Evolutionary conservation across 2,113 vertebrate species (phyloP).

Genomic region (Syngnathus floridae): DNA sequence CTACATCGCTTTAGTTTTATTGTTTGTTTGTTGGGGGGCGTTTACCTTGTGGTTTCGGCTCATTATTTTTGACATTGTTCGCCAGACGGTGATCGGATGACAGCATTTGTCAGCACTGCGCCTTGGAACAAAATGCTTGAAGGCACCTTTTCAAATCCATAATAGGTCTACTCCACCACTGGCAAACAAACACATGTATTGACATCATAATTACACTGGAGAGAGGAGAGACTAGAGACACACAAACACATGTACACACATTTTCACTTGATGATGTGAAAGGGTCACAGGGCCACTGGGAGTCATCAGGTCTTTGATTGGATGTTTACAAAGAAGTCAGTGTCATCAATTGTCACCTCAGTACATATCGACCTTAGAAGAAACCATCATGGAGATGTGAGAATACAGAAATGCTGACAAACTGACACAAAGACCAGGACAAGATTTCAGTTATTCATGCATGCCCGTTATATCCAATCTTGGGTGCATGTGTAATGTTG

Average conservation of each 20-base stretch:
- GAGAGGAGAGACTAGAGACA: background rate
- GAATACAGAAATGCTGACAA: background rate
- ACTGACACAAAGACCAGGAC: conserved; percentile 4
- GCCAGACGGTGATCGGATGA: conserved; percentile 54
- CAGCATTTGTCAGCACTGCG: conserved; percentile 24
- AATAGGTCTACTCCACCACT: conserved; percentile 24
- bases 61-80: conserved; percentile 53
- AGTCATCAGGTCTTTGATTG: conserved; percentile 57
- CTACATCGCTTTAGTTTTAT: conserved; percentile 1
- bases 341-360: conserved; percentile 29
- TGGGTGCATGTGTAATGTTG: background rate
- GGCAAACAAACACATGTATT: conserved; percentile 58
- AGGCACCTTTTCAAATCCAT: conserved; percentile 50
- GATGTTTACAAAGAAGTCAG: conserved; percentile 53
- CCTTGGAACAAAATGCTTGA: conserved; percentile 43
- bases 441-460: background rate
- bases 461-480: background rate
- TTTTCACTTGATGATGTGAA: conserved; percentile 15
- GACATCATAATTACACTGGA: conserved; percentile 52
- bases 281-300: conserved; percentile 31
- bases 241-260: conserved; percentile 2
- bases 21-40: conserved; percentile 31
- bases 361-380: conserved; percentile 54
- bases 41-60: conserved; percentile 48
- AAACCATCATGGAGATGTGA: conserved; percentile 26